A percentile compares a stretch with the other conserved stretches of the same genome.
Conservation (phyloP, 2,797 vertebrate genomes). For the Prionace glauca region DNA sequence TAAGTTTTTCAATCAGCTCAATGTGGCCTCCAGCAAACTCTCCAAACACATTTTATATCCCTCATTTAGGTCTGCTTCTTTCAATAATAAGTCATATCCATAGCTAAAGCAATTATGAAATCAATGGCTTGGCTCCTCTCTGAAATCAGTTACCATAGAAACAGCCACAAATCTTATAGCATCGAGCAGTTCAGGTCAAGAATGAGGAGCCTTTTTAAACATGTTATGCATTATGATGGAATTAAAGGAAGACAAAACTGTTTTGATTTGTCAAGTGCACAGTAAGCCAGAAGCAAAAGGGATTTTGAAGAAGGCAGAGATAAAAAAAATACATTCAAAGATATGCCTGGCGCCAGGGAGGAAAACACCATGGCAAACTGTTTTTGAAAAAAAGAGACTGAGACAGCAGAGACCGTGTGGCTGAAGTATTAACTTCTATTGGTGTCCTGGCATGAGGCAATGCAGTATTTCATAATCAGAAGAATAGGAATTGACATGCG, state of each 20-base stretch:
- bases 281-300: not conserved
- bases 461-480: too few relatives aligned
- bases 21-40: not conserved
- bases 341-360: not conserved
- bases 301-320: not conserved
- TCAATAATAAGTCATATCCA: not conserved
- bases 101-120: not conserved
- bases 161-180: not conserved
- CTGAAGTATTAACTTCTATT: too few relatives aligned
- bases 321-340: not conserved
- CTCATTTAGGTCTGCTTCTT: not conserved
- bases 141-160: not conserved
- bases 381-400: too few relatives aligned
- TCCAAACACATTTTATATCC: not conserved
- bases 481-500: too few relatives aligned
- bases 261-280: not conserved
- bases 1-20: not conserved
- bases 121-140: not conserved
- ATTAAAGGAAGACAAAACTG: not conserved
- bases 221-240: not conserved
- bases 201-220: not conserved
- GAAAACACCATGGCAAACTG: not conserved
- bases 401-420: too few relatives aligned
- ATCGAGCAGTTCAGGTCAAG: not conserved
- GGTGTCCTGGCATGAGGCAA: too few relatives aligned